A percentile compares a stretch with the other conserved stretches of the same genome.
phyloP scores from a whole-genome alignment of 1,140 invertebrate species.

The Bombyx mandarina region DNA sequence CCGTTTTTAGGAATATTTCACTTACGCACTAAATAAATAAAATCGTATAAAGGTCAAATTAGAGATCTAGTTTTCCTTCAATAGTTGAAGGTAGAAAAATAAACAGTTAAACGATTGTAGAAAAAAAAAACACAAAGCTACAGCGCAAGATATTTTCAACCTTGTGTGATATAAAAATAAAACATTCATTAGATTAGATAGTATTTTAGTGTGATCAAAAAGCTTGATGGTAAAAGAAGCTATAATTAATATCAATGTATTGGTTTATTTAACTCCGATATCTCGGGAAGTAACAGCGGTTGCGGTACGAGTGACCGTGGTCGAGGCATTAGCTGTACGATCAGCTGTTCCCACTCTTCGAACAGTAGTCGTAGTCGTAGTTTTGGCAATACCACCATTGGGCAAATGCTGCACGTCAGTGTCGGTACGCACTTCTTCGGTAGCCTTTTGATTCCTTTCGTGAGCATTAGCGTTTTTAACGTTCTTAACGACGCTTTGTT shows the following conservation, averaged over 20 bases:
- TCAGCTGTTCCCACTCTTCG: constrained; percentile 49
- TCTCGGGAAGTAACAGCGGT: constrained; percentile 51
- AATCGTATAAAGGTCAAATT: no score
- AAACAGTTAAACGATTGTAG: no score
- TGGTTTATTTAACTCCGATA: constrained; percentile 48
- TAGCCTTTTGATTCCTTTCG: constrained; percentile 40
- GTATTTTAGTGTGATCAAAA: constrained; percentile 8
- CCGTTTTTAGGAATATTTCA: no score
- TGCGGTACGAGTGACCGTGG: constrained; percentile 44
- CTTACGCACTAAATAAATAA: no score
- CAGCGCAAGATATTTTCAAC: no score
- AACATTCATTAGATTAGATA: constrained; percentile 2
- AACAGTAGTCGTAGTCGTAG: constrained; percentile 55
- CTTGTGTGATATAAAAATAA: background rate
- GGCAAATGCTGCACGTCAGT: constrained; percentile 48
- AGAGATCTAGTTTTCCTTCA: no score
- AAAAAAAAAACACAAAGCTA: no score
- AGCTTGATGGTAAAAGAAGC: background rate
- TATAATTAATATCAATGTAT: background rate
- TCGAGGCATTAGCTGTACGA: constrained; percentile 42
- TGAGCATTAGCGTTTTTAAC: constrained; percentile 42
- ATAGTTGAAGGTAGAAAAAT: no score
- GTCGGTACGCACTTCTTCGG: constrained; percentile 46
- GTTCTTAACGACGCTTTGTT: constrained; percentile 40
- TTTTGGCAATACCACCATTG: constrained; percentile 50